Base-by-base conservation (phyloP, 2,797 vertebrate species). In the Phyllotis vaccarum region DNA sequence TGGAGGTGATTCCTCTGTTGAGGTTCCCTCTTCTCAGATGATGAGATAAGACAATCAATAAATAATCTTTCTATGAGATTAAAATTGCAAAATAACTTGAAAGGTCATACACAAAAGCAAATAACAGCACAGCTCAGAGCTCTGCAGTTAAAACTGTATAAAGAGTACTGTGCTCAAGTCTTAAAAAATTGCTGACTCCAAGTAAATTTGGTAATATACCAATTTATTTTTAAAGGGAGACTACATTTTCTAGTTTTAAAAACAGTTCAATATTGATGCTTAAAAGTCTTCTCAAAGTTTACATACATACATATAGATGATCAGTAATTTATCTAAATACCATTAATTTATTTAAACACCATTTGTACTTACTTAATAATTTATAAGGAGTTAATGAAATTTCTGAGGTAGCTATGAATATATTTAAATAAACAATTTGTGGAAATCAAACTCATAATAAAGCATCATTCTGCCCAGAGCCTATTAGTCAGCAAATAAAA, bases 311-410 rank as follows among this genome's bases (percentile, higher is more conserved):
- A 24, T 19, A 76, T 58, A 43, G 14, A 34, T n/a, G 72, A 68
- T 37, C 14, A 58, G 12, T 54, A 80, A 81, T 43, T 62, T 68
- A 58, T 46, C 56, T 66, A 88, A 89, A 76, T 24, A 46, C 29
- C 13, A 86, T 56, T 89, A 80, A 81, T 43, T 62, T 68, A 58
- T 46, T 62, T 66, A 88, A 89, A 76, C 19, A 46, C 29, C 13
- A 86, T 56, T 89, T 91, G 27, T 80, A 88, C 62, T 74, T 93
- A 92, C 8, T 40, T 79, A 85, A 72, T 82, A 78, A 88, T 78
- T 94, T 54, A 89, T n/a, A 90, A 72, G 40, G 40, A 22, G 17
- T 82, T 49, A 56, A 89, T 27, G 74, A 92, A 93, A 95, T 64
- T 62, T 90, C 46, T 79, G 72, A 29, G 40, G 68, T 0, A 54